Percentiles rank a stretch among this genome's conserved stretches.
Conservation (phyloP, 1,140 invertebrate species). For the Acyrthosiphon pisum region DNA sequence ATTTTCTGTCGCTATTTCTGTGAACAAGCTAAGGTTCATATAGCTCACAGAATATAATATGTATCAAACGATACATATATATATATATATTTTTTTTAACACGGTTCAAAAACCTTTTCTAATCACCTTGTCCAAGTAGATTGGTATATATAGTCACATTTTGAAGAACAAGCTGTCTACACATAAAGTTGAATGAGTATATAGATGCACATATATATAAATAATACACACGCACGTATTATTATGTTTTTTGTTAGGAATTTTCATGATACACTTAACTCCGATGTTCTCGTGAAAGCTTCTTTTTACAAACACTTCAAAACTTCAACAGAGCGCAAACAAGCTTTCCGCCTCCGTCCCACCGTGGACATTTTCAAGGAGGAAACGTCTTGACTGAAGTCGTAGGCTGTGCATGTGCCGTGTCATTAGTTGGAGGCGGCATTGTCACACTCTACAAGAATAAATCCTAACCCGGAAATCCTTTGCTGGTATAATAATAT, state of each 20-base stretch:
- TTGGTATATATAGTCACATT: neutral
- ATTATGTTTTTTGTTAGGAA: neutral
- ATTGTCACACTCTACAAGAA: neutral
- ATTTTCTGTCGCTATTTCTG: no score
- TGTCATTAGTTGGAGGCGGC: neutral
- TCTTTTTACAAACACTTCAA: constrained; percentile 15
- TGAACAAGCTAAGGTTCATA: no score
- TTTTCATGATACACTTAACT: neutral
- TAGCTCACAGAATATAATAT: neutral
- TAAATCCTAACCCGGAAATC: neutral
- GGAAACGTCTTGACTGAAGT: neutral
- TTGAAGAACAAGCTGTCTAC: neutral
- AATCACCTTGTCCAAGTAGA: neutral
- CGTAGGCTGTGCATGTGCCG: neutral
- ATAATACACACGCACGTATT: neutral
- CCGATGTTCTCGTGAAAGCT: neutral
- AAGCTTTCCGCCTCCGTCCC: neutral
- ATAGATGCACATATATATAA: neutral
- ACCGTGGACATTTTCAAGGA: neutral
- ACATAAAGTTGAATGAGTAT: neutral
- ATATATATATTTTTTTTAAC: neutral
- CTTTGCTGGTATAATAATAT: neutral
- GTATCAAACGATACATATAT: neutral
- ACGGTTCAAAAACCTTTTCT: neutral
- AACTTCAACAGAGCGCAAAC: neutral